phyloP scores from a whole-genome alignment of 2,113 vertebrate species.

The Hiodon tergisus region DNA sequence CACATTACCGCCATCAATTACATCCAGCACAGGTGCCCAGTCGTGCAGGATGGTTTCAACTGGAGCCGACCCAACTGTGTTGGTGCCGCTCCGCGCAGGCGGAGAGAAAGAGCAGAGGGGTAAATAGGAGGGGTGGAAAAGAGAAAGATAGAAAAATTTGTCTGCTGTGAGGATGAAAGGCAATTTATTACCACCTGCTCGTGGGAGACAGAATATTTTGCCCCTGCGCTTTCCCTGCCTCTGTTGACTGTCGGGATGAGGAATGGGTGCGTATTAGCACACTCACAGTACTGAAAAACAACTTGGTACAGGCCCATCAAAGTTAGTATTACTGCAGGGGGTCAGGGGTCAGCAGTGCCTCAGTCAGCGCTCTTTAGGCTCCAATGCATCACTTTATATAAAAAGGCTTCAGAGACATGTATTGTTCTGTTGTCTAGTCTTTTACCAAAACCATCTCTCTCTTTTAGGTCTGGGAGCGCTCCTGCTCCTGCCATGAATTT shows the following conservation, averaged over 20 bases:
- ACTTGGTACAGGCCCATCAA: conserved; percentile 60
- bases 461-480: conserved; percentile 3
- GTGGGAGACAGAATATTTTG: conserved; percentile 68
- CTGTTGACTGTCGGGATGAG: conserved; percentile 70
- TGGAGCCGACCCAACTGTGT: too few relatives aligned
- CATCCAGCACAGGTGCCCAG: not conserved
- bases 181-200: conserved; percentile 79
- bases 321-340: conserved; percentile 46
- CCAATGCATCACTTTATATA: conserved; percentile 47
- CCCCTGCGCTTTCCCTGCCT: conserved; percentile 64
- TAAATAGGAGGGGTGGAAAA: not conserved
- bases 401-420: conserved; percentile 36
- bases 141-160: conserved; percentile 72
- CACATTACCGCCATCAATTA: conserved; percentile 2
- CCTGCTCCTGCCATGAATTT: not conserved
- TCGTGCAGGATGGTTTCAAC: not conserved
- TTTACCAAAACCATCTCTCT: not conserved
- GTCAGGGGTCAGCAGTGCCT: conserved; percentile 51
- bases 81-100: not conserved
- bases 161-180: conserved; percentile 68
- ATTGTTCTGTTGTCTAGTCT: conserved; percentile 18
- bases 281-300: conserved; percentile 51
- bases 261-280: conserved; percentile 64
- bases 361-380: conserved; percentile 49
- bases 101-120: not conserved